Evolutionary conservation across 1,140 invertebrate genomes (phyloP), one percentile per base, ranked within the genome.

Genomic region (Drosophila sechellia): DNA sequence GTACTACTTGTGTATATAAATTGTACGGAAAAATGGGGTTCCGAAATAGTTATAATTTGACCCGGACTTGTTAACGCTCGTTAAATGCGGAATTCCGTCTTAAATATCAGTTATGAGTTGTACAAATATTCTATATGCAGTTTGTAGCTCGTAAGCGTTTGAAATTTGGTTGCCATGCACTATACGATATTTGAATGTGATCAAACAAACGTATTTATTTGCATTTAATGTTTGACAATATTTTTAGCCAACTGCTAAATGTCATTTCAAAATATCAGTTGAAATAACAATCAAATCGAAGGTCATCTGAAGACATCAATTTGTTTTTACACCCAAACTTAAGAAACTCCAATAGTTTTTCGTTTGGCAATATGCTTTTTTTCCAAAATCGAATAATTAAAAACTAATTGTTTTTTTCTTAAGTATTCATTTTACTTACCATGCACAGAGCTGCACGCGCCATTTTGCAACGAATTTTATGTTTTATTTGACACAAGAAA

Each of bases 401-500:
- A 31, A 31, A 39, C 49, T 27, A 43, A 34, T 17, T 8, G 5
- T 58, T 25, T 22, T 27, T 15, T 25, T 20, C 25, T 50, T 43
- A 3, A 31, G 11, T 46, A 25, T 58, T 49, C 42, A 48, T 37
- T 20, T 15, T 77, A 91, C 90, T 91, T 77, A 91, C 90, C 90
- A 91, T 91, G 90, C 90, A 91, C 54, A 90, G 56, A 71, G 70
- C 86, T 89, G 90, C 90, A 91, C 90, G 90, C 90, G 90, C 71
- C 90, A 91, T 91, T 91, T 89, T 79, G 74, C 73, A 73, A 91
- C 70, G 79, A 90, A 70, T 72, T 79, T 60, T 56, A 57, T 22
- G 58, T 34, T 54, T 50, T 64, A 46, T 73, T 77, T 81, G 81
- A 80, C 80, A 91, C 75, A 90, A 86, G 69, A 72, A 81, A 84